Evolutionary conservation across 2,113 vertebrate genomes (phyloP), one percentile per base, ranked within the genome.

Genomic region (Plecotus auritus): DNA sequence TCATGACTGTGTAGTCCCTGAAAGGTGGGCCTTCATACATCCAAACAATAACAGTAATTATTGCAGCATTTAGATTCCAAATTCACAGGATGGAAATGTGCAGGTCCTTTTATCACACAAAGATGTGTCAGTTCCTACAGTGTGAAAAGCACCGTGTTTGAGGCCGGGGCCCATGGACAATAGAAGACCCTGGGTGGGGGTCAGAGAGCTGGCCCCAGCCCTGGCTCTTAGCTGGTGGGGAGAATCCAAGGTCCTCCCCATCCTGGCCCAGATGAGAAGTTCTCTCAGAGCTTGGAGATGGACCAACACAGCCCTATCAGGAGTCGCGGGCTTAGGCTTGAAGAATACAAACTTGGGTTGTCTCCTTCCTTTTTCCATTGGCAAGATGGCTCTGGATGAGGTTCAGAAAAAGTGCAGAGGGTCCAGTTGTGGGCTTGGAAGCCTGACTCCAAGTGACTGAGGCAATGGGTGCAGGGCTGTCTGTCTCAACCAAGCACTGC

Each of bases 21-120:
- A 51, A n/a, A 59, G 1, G 0, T n/a, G 3, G 30, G 5, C 10
- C 0, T 56, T 86, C 4, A 5, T n/a, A 9, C 8, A 17, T 28
- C 23, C 82, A 51, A 77, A 32, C 6, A 83, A 6, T 26, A 56
- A 40, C 23, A 16, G 26, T 28, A 6, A 37, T 59, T 14, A 49
- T 70, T 20, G 10, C 18, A 32, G 14, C 23, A 22, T 80, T 81
- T 42, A 51, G 61, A 9, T 61, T 77, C 37, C 67, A 49, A 51
- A 76, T 47, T 42, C 40, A 32, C 8, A 10, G 0, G 28, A 45
- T 13, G 4, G 70, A 66, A 88, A 80, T 8, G 17, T 40, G 37
- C 9, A 30, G 2, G 18, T 32, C 40, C 14, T 70, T 82, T 69
- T 13, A 86, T 76, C 20, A 56, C 54, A 23, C 13, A 70, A 49